Percentiles rank a stretch among this genome's conserved stretches.
Conservation (phyloP, 2,797 vertebrate genomes). For the Siniperca scherzeri region DNA sequence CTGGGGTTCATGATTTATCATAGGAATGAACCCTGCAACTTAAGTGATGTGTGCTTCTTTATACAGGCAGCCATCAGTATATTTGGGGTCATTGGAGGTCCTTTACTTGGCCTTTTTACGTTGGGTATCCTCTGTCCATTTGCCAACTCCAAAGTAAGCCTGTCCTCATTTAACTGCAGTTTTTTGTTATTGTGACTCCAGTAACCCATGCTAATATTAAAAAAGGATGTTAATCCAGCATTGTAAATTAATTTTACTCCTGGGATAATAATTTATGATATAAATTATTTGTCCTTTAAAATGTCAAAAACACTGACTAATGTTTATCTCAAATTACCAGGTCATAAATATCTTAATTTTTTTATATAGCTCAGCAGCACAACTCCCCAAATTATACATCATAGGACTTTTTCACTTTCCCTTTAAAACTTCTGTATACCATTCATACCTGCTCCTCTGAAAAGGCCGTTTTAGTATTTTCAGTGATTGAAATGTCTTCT, state of each 20-base stretch:
- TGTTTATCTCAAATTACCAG: background rate
- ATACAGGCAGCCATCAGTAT: slow-evolving; percentile 83
- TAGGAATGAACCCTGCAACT: background rate
- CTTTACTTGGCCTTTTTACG: slow-evolving; percentile 85
- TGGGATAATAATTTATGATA: background rate
- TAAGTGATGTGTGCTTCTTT: slow-evolving; percentile 14
- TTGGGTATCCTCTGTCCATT: slow-evolving; percentile 85
- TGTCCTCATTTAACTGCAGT: slow-evolving; percentile 4
- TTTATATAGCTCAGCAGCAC: too few relatives aligned
- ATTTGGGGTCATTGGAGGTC: slow-evolving; percentile 84
- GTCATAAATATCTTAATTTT: background rate
- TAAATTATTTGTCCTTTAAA: background rate
- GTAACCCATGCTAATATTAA: background rate
- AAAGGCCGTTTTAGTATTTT: background rate
- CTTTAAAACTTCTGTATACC: background rate
- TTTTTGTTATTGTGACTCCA: background rate
- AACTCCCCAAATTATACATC: background rate
- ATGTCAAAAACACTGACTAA: background rate
- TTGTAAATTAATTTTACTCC: background rate
- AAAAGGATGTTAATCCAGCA: background rate
- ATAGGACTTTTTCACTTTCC: background rate
- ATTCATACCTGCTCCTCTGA: background rate
- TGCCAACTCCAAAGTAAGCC: slow-evolving; percentile 85
- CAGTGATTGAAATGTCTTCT: slow-evolving; percentile 14
- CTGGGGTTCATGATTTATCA: background rate